phyloP scores from a whole-genome alignment of 2,113 vertebrate species.

The Pyrgilauda ruficollis region DNA sequence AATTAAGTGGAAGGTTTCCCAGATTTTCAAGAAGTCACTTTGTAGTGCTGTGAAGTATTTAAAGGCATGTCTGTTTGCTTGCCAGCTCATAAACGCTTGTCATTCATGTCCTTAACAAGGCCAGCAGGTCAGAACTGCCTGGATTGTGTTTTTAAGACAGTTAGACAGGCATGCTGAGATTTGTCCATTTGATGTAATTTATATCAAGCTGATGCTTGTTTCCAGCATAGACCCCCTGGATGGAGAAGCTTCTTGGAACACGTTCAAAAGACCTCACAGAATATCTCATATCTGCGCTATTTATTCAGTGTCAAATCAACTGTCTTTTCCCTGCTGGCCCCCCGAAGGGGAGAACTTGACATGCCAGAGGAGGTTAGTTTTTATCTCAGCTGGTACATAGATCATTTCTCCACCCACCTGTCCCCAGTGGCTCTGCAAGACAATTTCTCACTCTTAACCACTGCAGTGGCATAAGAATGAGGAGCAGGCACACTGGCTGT shows the following conservation, averaged over 20 bases:
- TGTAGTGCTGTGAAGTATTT: constrained; percentile 56
- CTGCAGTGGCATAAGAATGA: constrained; percentile 19
- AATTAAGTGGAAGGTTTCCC: constrained; percentile 45
- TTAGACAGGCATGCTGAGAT: constrained; percentile 62
- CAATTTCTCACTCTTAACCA: constrained; percentile 13
- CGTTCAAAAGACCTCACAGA: constrained; percentile 29
- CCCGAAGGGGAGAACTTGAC: constrained; percentile 24
- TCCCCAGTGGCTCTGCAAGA: constrained; percentile 24
- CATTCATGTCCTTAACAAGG: constrained; percentile 47
- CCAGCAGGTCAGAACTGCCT: constrained; percentile 36
- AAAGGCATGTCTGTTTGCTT: constrained; percentile 58
- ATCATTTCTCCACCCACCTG: constrained; percentile 17
- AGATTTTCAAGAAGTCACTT: constrained; percentile 32
- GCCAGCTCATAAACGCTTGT: constrained; percentile 57
- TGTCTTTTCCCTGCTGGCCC: constrained; percentile 19
- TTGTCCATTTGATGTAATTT: constrained; percentile 49
- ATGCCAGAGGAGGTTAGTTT: not conserved
- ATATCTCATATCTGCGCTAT: constrained; percentile 34
- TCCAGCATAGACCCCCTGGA: constrained; percentile 35
- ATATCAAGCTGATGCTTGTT: constrained; percentile 54
- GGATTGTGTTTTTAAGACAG: constrained; percentile 13
- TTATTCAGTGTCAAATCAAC: constrained; percentile 23
- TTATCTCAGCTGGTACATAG: not conserved
- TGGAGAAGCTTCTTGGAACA: constrained; percentile 22
- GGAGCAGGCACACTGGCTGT: not conserved